Evolutionary conservation across 2,888 invertebrate species (phyloP).

Genomic region (Coleophora flavipennella): DNA sequence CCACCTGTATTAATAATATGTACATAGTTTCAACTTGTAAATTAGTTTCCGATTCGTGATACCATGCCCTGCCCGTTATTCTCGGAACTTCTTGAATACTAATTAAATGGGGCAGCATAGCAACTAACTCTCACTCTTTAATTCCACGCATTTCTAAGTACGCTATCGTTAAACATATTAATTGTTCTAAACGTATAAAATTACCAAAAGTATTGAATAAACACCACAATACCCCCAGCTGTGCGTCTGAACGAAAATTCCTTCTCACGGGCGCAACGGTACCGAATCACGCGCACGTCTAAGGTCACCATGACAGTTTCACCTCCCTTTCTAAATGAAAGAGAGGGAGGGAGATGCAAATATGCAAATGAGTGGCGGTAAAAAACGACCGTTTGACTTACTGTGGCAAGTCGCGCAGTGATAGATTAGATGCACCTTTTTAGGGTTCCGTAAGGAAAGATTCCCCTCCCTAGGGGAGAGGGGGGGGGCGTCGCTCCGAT

Average conservation of each 20-base stretch:
- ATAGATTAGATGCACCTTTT: conserved; percentile 65
- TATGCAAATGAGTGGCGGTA: conserved; percentile 51
- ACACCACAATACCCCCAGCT: conserved; percentile 35
- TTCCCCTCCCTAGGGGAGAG: no score
- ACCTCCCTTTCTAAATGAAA: conserved; percentile 27
- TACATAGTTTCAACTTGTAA: no score
- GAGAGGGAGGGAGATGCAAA: conserved; percentile 26
- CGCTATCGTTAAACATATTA: conserved; percentile 2
- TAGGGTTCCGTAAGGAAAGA: no score
- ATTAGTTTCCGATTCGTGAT: no score
- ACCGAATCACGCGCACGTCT: conserved; percentile 52
- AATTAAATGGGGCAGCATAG: no score
- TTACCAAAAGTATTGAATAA: conserved; percentile 2
- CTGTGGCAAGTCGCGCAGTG: conserved; percentile 40
- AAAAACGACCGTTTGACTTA: conserved; percentile 50
- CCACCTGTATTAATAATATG: no score
- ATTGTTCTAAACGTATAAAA: conserved; percentile 2
- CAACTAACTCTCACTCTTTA: no score
- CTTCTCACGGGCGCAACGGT: conserved; percentile 63
- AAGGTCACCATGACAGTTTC: conserved; percentile 39
- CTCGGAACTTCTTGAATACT: no score
- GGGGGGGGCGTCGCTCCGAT: no score
- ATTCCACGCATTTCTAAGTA: no score
- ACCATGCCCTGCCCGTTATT: no score
- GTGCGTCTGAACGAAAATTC: conserved; percentile 50